phyloP scores from a whole-genome alignment of 2,797 vertebrate genomes.

The Anguilla pacifica region DNA sequence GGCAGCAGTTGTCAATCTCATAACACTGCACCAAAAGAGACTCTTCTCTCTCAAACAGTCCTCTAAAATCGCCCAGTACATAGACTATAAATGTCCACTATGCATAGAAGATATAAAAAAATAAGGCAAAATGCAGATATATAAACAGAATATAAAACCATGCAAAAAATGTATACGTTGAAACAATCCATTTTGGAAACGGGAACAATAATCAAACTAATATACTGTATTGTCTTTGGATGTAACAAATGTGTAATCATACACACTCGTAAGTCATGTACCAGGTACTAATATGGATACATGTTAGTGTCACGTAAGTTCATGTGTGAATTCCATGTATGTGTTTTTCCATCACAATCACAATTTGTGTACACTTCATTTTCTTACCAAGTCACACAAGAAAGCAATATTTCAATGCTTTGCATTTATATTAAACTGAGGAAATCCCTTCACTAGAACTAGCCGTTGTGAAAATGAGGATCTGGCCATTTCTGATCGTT shows the following conservation, averaged over 20 bases:
- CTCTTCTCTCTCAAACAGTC: neutral
- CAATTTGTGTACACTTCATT: constrained; percentile 6
- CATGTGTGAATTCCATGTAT: neutral
- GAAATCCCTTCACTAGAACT: neutral
- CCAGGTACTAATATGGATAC: neutral
- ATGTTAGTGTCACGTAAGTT: neutral
- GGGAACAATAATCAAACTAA: neutral
- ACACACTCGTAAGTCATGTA: neutral
- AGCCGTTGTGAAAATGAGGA: constrained; percentile 6
- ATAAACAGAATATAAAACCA: constrained; percentile 18
- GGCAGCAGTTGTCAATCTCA: constrained; percentile 6
- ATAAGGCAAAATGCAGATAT: constrained; percentile 22
- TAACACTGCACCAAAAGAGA: neutral
- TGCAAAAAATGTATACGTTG: constrained; percentile 5
- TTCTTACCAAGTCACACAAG: neutral
- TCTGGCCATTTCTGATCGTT: neutral
- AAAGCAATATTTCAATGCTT: constrained; percentile 2
- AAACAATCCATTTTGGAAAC: neutral
- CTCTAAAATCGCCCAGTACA: neutral
- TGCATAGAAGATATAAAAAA: neutral
- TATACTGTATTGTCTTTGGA: neutral
- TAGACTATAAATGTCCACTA: constrained; percentile 10
- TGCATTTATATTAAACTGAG: neutral
- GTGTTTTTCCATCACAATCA: neutral
- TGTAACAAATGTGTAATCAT: neutral